phyloP scores from a whole-genome alignment of 2,113 vertebrate genomes.

The Oreochromis spilurus region DNA sequence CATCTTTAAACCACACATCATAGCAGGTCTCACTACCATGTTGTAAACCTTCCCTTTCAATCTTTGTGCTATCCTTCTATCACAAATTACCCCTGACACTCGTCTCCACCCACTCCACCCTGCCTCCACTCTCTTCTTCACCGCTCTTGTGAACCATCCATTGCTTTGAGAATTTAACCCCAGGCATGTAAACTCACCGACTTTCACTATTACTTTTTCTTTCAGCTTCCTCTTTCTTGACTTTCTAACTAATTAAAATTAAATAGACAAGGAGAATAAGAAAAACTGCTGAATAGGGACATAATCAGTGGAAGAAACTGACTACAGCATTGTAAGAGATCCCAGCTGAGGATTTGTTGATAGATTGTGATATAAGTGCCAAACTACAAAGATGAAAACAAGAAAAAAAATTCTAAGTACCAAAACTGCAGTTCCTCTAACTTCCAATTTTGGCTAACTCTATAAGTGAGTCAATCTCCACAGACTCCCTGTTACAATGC shows the following conservation, averaged over 20 bases:
- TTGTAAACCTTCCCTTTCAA: background rate
- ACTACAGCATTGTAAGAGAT: background rate
- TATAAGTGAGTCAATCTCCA: background rate
- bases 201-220: background rate
- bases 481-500: background rate
- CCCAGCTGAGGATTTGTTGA: background rate
- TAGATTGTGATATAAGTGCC: background rate
- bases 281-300: background rate
- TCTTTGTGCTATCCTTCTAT: background rate
- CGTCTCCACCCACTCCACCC: background rate
- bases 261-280: background rate
- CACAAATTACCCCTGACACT: background rate
- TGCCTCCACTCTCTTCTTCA: background rate
- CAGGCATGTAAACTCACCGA: background rate
- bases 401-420: background rate
- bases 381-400: background rate
- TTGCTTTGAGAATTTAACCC: background rate
- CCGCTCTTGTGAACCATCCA: background rate
- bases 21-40: background rate
- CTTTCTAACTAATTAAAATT: background rate
- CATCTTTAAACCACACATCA: background rate
- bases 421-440: background rate
- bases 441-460: background rate
- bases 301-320: background rate
- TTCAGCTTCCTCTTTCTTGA: background rate